Evolutionary conservation across 2,888 invertebrate genomes (phyloP).

Genomic region (Gastrophysa polygoni): DNA sequence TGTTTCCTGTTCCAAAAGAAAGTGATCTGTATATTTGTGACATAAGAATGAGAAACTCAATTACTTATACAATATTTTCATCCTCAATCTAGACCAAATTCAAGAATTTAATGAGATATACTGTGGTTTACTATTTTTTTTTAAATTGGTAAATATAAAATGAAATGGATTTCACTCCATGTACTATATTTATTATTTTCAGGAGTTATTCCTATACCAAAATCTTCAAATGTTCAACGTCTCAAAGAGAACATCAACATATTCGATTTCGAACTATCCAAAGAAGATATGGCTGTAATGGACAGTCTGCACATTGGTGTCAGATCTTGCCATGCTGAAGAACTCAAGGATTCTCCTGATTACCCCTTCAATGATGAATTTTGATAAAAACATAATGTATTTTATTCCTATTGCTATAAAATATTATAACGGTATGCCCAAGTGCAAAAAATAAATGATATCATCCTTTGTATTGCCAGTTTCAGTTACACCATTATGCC

Average conservation of each 20-base stretch:
- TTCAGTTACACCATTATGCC: too few relatives aligned
- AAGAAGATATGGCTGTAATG: constrained; percentile 61
- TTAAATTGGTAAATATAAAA: too few relatives aligned
- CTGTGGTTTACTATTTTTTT: too few relatives aligned
- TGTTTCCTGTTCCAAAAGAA: too few relatives aligned
- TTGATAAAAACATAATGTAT: background rate
- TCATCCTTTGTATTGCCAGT: too few relatives aligned
- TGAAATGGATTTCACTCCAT: too few relatives aligned
- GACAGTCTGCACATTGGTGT: constrained; percentile 57
- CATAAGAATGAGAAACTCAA: too few relatives aligned
- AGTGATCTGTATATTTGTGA: too few relatives aligned
- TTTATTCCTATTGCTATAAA: background rate
- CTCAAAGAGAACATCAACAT: constrained; percentile 63
- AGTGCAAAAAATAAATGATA: too few relatives aligned
- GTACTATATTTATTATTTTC: constrained; percentile 61
- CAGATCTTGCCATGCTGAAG: constrained; percentile 48
- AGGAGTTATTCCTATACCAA: constrained; percentile 64
- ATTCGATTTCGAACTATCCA: constrained; percentile 63
- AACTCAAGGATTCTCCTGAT: constrained; percentile 48
- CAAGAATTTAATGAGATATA: too few relatives aligned
- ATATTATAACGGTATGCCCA: background rate
- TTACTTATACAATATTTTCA: too few relatives aligned
- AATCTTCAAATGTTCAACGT: constrained; percentile 62
- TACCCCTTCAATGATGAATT: constrained; percentile 52
- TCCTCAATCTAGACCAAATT: too few relatives aligned